Base-by-base conservation (phyloP, 2,113 vertebrate genomes). In the Prionailurus viverrinus region DNA sequence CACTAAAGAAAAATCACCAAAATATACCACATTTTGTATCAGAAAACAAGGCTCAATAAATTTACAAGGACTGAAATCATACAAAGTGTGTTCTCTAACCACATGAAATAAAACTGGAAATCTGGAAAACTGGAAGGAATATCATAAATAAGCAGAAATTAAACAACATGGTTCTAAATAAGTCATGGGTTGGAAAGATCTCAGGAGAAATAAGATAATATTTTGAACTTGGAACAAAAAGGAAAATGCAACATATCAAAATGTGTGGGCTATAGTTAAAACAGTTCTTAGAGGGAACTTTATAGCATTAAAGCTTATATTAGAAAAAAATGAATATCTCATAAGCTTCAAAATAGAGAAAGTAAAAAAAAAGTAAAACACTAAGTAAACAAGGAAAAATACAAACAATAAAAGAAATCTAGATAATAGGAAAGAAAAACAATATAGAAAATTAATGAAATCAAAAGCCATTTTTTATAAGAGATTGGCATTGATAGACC, bases 181-280 rank as follows among this genome's bases (percentile, higher is more conserved):
- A 91, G 27, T 41, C 14, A 66, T 14, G 25, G 5, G 13, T 33
- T 95, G 29, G 84, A 81, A 69, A 87, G 65, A 85, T 63, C n/a
- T 91, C 15, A 63, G 25, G 39, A 7, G 25, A 87, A 81, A 93
- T 86, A 4, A 85, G 92, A 71, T 9, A 80, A n/a, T 48, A 94
- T 65, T 97, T 82, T 93, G 31, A 95, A 82, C 19, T 82, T 68
- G 45, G 45, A 95, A 84, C 48, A 94, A 93, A 78, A 90, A 82
- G 18, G 88, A 94, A 96, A 97, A 96, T n/a, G 16, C n/a, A 79
- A 68, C 45, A 33, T 69, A 71, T 80, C 27, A 92, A 96, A 89
- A 97, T 48, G 2, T 39, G 7, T 89, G 18, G 51, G 13, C 18
- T 83, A 3, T 11, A 55, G 12, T 89, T 89, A 89, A 66, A 84